Conservation (phyloP, 2,888 invertebrate genomes). For the Oscheius sp. region DNA sequence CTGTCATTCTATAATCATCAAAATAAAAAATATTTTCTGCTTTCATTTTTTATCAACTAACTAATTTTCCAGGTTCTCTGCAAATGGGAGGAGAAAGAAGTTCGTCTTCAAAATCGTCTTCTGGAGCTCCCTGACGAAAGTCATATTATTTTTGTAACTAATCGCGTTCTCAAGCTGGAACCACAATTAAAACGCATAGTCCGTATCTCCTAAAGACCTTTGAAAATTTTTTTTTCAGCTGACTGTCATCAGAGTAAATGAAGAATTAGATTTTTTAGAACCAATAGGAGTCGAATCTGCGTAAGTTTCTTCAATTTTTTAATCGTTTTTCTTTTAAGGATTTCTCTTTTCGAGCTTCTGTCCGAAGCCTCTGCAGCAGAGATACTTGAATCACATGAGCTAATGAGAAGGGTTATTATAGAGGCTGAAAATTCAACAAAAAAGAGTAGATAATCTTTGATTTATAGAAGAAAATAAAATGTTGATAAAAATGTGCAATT, state of each 20-base stretch:
- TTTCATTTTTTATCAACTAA: background rate
- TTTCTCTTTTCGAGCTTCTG: conserved; percentile 36
- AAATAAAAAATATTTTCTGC: background rate
- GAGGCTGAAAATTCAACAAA: conserved; percentile 13
- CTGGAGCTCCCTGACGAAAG: conserved; percentile 45
- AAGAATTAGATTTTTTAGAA: background rate
- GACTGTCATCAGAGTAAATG: conserved; percentile 37
- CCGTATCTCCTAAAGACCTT: background rate
- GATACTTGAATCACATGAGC: conserved; percentile 56
- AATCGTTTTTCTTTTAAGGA: background rate
- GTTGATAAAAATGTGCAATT: too few species aligned
- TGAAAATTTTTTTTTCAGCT: conserved; percentile 31
- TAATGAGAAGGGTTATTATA: conserved; percentile 39
- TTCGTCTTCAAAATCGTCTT: conserved; percentile 2
- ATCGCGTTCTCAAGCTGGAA: conserved; percentile 25
- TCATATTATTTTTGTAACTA: conserved; percentile 40
- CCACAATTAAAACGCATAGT: conserved; percentile 43
- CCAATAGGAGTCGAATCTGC: background rate
- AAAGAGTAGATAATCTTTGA: background rate
- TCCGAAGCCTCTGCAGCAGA: conserved; percentile 55
- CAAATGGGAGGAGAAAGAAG: conserved; percentile 23
- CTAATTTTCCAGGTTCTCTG: too few species aligned
- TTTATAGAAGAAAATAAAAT: background rate
- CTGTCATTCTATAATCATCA: background rate
- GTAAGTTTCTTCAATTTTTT: background rate